Base-by-base conservation (phyloP, 2,888 invertebrate genomes). In the Strigamia transsilvanica region DNA sequence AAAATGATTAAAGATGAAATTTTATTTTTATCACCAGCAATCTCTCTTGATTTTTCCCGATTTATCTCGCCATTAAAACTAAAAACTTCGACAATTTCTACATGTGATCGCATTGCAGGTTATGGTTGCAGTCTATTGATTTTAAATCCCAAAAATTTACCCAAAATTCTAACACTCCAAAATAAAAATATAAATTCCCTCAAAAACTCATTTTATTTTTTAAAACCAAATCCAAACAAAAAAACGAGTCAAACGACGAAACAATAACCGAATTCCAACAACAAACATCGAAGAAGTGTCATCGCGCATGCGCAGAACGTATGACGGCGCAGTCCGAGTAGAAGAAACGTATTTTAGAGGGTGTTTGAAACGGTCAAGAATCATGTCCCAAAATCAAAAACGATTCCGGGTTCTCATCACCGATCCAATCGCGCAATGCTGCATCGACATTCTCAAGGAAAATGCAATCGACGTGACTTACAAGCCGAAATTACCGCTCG, bases 391-490 rank as follows among this genome's bases (percentile, higher is more conserved):
- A 7, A 10, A 7, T 3, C 3, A 10, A 15, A 51, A 51, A 51
- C 3, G 15, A 1, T 3, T 13, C 89, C 91, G 84, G 91, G 97
- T 98, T 83, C 90, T 99, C 82, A 93, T 99, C 85, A 95, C 96
- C 85, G 99, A 99, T 89, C 95, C 96, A 41, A 95, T 98, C 2
- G 97, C 98, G 87, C 90, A 91, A 23, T 92, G 93, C 84, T 99
- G 98, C 88, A 92, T 93, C 1, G 91, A 94, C 84, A 92, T 97
- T 73, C 90, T 99, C 32, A 89, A 91, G 84, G 89, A 91, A 56
- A 91, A 94, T 87, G 94, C 93, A 27, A 93, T 98, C 85, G 89
- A 92, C 83, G 96, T 96, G 82, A 93, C 92, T 79, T 93, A 92
- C 85, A 94, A 93, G 86, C 91, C 93, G 34, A 95, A 94, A 87